phyloP scores from a whole-genome alignment of 2,888 invertebrate genomes.

The Blastobasis adustella region DNA sequence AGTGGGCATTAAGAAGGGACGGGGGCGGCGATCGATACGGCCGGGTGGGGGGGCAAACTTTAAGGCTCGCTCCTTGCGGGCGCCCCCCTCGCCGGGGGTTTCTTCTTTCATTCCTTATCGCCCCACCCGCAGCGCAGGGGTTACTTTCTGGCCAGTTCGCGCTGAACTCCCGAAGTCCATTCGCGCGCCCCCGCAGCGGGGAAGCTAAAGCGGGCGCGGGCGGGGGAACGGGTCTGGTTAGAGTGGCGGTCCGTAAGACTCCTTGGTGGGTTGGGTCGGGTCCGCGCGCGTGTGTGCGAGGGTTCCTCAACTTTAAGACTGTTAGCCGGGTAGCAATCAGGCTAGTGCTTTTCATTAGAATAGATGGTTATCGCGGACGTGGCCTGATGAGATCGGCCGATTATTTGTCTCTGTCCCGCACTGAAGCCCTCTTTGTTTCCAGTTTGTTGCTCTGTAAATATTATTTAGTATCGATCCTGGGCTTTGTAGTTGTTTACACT shows the following conservation, averaged over 20 bases:
- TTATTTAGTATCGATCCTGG: constrained; percentile 21
- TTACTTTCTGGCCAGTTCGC: constrained; percentile 31
- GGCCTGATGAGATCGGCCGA: constrained; percentile 47
- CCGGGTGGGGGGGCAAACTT: constrained; percentile 60
- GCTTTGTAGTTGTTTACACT: no score
- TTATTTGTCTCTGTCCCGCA: constrained; percentile 40
- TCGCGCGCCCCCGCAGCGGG: constrained; percentile 21
- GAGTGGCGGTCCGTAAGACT: constrained; percentile 39
- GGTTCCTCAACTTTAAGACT: constrained; percentile 65
- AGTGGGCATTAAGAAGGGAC: constrained; percentile 64
- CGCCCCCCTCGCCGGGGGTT: constrained; percentile 47
- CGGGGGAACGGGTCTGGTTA: constrained; percentile 25
- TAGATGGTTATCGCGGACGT: constrained; percentile 59
- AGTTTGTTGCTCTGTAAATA: constrained; percentile 20
- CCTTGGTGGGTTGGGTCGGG: constrained; percentile 42
- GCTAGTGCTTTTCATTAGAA: constrained; percentile 67
- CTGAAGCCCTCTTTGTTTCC: constrained; percentile 18
- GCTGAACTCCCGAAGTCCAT: constrained; percentile 45
- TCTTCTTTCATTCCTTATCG: constrained; percentile 66
- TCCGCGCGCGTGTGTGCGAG: constrained; percentile 42
- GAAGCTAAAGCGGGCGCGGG: constrained; percentile 13
- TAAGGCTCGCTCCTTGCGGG: constrained; percentile 45
- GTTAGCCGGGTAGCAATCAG: constrained; percentile 70
- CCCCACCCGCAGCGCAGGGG: constrained; percentile 26
- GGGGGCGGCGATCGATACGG: constrained; percentile 59